Evolutionary conservation across 1,140 invertebrate species (phyloP), one percentile per base, ranked within the genome.

Genomic region (Mizuhopecten yessoensis): DNA sequence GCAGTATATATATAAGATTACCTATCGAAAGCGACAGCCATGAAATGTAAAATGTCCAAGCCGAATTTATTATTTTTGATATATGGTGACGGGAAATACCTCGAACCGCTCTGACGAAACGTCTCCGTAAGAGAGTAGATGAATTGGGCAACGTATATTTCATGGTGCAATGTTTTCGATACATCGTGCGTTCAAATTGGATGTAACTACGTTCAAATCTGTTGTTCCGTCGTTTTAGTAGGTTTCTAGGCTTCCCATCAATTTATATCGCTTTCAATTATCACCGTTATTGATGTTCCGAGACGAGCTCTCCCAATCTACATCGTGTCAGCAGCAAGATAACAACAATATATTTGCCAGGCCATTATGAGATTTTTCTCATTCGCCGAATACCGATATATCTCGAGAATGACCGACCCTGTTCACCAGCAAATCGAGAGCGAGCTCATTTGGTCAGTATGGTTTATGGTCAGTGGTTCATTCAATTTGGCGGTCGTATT

Each of bases 251-350:
- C 23, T 75, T 75, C 57, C 5, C 57, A 75, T 75, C 57, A 75
- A 75, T 75, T 75, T 75, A 75, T 75, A 75, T 75, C 57, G 57
- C 57, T 75, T 75, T 75, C 57, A 75, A 75, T 75, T 75, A 75
- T 75, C 57, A 5, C 23, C n/a, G 57, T 75, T 75, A 75, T 75
- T 75, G 57, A 75, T 75, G 57, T 75, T 75, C 57, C 57, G 17
- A 75, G 57, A 75, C 57, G 57, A 29, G 11, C 11, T 29, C n/a
- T 75, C n/a, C 57, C 57, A 75, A 75, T 75, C 57, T 75, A 75
- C 57, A 0, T 75, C 57, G 0, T 75, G 57, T 75, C 57, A 75
- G 57, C 36, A 29, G 23, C 1, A n/a, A 75, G 57, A 75, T 29
- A 75, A 75, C 57, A 75, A 75, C 57, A 29, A n/a, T 75, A 75